phyloP scores from a whole-genome alignment of 2,113 vertebrate genomes.

The Oncorhynchus masou region DNA sequence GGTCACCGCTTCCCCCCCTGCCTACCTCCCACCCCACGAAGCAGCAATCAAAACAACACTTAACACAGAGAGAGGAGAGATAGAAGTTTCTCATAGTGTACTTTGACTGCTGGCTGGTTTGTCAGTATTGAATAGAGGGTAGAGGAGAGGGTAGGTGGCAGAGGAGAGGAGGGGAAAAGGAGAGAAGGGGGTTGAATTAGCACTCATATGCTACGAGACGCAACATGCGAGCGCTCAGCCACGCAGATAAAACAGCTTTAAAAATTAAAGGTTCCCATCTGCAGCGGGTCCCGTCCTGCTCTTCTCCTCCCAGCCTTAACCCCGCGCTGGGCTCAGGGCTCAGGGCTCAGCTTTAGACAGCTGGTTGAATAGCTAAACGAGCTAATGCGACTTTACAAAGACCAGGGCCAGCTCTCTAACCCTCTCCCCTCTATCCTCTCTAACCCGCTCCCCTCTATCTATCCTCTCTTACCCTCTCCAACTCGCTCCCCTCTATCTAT shows the following conservation, averaged over 20 bases:
- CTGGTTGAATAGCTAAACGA: slow-evolving; percentile 67
- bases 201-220: slow-evolving; percentile 59
- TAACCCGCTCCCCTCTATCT: neutral
- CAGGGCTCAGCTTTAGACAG: slow-evolving; percentile 36
- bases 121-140: too few relatives aligned
- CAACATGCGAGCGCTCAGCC: slow-evolving; percentile 58
- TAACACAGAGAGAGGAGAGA: too few relatives aligned
- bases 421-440: neutral
- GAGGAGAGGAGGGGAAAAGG: neutral
- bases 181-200: slow-evolving; percentile 49
- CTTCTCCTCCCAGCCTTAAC: slow-evolving; percentile 34
- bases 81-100: too few relatives aligned
- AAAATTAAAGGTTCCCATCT: slow-evolving; percentile 75
- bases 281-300: slow-evolving; percentile 37
- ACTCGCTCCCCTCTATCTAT: slow-evolving; percentile 19
- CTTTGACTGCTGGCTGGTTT: too few relatives aligned
- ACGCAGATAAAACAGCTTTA: slow-evolving; percentile 69
- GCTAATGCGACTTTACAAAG: slow-evolving; percentile 68
- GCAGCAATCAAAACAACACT: too few relatives aligned
- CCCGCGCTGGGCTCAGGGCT: neutral
- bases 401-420: slow-evolving; percentile 45
- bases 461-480: too few relatives aligned
- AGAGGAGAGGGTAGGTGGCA: neutral
- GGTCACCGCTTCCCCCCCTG: neutral
- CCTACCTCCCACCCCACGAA: slow-evolving; percentile 35